phyloP scores from a whole-genome alignment of 2,113 vertebrate genomes.

The Sinocyclocheilus maitianheensis region DNA sequence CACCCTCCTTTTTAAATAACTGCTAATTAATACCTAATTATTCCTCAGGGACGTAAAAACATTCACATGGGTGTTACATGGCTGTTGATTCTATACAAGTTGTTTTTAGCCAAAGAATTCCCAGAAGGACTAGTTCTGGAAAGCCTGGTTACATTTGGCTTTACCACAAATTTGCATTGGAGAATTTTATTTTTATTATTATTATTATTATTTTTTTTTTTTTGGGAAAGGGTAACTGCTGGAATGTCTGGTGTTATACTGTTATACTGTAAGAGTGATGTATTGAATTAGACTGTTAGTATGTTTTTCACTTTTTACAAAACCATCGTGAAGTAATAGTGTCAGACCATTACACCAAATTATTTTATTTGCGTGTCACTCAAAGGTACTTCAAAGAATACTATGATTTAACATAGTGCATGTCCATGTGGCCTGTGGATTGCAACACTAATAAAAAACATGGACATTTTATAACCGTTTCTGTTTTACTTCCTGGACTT shows the following conservation, averaged over 20 bases:
- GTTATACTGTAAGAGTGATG: background rate
- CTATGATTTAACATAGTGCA: no score
- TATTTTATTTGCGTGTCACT: no score
- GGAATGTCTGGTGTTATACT: background rate
- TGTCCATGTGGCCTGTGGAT: no score
- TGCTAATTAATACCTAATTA: conserved; percentile 68
- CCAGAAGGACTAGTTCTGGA: background rate
- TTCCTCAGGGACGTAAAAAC: conserved; percentile 53
- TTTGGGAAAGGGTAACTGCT: background rate
- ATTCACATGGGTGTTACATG: background rate
- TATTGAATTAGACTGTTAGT: background rate
- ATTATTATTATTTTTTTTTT: no score
- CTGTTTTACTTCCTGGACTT: no score
- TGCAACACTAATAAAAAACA: no score
- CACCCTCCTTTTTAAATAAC: conserved; percentile 61
- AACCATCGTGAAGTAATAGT: no score
- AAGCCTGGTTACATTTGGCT: background rate
- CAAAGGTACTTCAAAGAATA: no score
- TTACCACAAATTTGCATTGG: no score
- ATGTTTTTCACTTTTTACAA: background rate
- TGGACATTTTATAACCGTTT: no score
- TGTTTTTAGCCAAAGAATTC: conserved; percentile 10
- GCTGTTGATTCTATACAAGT: conserved; percentile 7
- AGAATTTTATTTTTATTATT: no score
- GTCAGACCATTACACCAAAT: no score